Evolutionary conservation across 1,140 invertebrate genomes (phyloP).

Genomic region (Drosophila biarmipes): DNA sequence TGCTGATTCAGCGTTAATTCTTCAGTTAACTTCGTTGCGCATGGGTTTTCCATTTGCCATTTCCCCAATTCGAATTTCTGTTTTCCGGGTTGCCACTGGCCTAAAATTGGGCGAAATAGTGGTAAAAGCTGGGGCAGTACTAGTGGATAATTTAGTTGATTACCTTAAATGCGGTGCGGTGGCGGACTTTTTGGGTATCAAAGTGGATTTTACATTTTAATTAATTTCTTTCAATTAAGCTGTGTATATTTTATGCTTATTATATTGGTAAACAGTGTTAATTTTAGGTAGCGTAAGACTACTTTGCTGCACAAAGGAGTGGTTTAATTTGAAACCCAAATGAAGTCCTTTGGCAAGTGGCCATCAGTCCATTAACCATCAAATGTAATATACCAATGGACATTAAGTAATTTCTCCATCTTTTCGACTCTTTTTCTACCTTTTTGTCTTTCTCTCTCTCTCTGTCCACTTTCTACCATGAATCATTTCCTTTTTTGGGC

Average conservation of each 20-base stretch:
- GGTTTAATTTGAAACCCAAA: background rate
- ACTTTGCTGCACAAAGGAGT: background rate
- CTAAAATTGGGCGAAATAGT: background rate
- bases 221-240: conserved; percentile 17
- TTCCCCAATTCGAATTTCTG: background rate
- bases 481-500: background rate
- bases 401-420: background rate
- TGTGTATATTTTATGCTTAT: background rate
- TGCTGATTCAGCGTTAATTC: conserved; percentile 74
- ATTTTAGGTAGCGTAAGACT: background rate
- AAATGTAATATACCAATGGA: background rate
- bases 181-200: background rate
- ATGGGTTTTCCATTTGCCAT: conserved; percentile 16
- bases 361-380: conserved; percentile 2
- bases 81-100: background rate
- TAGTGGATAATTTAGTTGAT: conserved; percentile 29
- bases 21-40: conserved; percentile 44
- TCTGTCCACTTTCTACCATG: background rate
- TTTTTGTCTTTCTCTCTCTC: background rate
- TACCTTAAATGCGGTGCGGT: conserved; percentile 3
- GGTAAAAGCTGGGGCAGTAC: background rate
- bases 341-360: background rate
- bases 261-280: too few species aligned
- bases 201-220: conserved; percentile 15
- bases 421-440: background rate